Evolutionary conservation across 2,888 invertebrate genomes (phyloP).

Genomic region (Orchestes rusci): DNA sequence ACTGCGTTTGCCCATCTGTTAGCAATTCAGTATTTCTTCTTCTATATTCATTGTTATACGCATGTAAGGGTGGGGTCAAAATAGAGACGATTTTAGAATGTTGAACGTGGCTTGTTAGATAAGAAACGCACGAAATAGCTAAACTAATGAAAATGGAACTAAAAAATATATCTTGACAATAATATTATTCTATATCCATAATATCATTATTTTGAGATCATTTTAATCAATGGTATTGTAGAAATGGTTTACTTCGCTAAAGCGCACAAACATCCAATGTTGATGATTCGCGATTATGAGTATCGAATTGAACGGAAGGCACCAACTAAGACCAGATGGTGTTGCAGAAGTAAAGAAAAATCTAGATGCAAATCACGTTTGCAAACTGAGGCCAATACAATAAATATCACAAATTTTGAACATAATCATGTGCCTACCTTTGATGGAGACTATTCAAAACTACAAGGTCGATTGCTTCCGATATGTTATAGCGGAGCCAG

Average conservation of each 20-base stretch:
- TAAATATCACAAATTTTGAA: constrained; percentile 22
- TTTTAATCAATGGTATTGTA: too few species aligned
- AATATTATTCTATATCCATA: too few species aligned
- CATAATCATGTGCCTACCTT: constrained; percentile 22
- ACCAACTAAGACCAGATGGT: constrained; percentile 23
- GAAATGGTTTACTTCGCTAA: constrained; percentile 25
- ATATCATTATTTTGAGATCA: too few species aligned
- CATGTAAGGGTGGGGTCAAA: too few species aligned
- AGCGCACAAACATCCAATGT: constrained; percentile 26
- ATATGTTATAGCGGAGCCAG: constrained; percentile 7
- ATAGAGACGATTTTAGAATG: too few species aligned
- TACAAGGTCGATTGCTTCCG: constrained; percentile 2
- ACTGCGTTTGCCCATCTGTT: too few species aligned
- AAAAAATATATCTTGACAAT: too few species aligned
- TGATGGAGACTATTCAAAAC: constrained; percentile 10
- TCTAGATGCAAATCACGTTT: constrained; percentile 28
- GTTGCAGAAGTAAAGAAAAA: constrained; percentile 24
- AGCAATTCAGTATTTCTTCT: too few species aligned
- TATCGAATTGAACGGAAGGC: constrained; percentile 23
- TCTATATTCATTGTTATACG: too few species aligned
- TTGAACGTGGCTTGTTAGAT: too few species aligned
- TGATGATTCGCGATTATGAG: constrained; percentile 25
- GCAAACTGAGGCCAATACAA: constrained; percentile 20
- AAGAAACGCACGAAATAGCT: too few species aligned
- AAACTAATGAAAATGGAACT: too few species aligned